Evolutionary conservation across 2,888 invertebrate genomes (phyloP), one percentile per base, ranked within the genome.

Genomic region (Heteromyza rotundicornis): DNA sequence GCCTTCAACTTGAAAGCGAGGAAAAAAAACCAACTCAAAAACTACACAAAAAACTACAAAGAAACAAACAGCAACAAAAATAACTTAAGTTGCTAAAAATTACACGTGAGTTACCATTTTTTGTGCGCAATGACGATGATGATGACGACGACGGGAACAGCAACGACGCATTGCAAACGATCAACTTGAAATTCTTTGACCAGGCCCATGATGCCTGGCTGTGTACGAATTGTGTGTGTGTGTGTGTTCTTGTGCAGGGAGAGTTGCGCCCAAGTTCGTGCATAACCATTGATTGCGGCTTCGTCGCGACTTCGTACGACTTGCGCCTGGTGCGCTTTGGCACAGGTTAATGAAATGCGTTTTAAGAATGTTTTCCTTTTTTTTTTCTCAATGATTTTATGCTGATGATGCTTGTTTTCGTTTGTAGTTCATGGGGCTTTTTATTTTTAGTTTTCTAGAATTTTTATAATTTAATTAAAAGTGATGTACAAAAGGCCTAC

Each of bases 291-390:
- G 40, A n/a, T 14, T n/a, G 40, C 14, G 5, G 52, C 52, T 14
- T 22, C 16, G 23, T 52, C 52, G 2, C 24, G 52, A 27, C 16
- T 24, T 10, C 52, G 7, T 19, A 19, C n/a, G n/a, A n/a, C 20
- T 8, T 51, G 17, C 16, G 12, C 5, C 27, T 51, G 55, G 20
- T 53, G n/a, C 22, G 16, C 35, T 35, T 35, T 27, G 44, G 32
- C 51, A 57, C 63, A 70, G 77, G 72, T 76, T 80, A 80, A 78
- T 78, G 79, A 80, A 80, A 78, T 78, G 75, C 74, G 71, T 72
- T 73, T 74, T 69, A 70, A 66, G 63, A 70, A 70, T 70, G 68
- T 73, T 71, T 70, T 69, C 71, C 69, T 68, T 62, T 62, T 60
- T 57, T n/a, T 20, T 3, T 50, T 32, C 24, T 22, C 14, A 5